Percentiles rank a stretch among this genome's conserved stretches.
phyloP scores from a whole-genome alignment of 2,113 vertebrate species.

The Oriolus oriolus region DNA sequence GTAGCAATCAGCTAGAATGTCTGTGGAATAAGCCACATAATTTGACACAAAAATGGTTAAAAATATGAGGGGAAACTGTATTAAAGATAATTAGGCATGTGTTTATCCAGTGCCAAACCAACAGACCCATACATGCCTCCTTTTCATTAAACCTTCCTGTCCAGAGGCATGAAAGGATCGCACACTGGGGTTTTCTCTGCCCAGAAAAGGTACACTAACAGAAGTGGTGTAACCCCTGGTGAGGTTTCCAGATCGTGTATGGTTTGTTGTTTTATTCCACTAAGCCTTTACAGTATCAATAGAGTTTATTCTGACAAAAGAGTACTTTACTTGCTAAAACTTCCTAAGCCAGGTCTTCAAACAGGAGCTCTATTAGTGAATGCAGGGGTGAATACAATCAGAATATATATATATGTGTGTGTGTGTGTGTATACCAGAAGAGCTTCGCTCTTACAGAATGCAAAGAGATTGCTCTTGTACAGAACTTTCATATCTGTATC shows the following conservation, averaged over 20 bases:
- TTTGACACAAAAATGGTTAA: background rate
- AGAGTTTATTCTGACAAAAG: constrained; percentile 6
- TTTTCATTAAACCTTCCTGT: background rate
- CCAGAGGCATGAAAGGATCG: background rate
- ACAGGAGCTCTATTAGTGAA: background rate
- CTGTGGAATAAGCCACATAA: background rate
- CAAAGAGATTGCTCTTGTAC: background rate
- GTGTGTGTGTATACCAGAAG: background rate
- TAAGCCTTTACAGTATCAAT: constrained; percentile 21
- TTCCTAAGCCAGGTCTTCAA: constrained; percentile 5
- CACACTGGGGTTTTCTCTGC: background rate
- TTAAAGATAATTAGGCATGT: background rate
- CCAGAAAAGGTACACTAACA: background rate
- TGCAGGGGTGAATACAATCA: background rate
- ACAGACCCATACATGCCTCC: background rate
- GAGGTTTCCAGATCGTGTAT: background rate
- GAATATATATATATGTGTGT: background rate
- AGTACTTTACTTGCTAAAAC: background rate
- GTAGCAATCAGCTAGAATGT: background rate
- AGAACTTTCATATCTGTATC: background rate
- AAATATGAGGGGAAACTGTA: background rate
- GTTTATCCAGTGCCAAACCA: background rate
- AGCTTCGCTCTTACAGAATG: background rate
- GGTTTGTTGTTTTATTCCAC: background rate
- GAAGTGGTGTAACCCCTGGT: background rate